Evolutionary conservation across 1,140 invertebrate species (phyloP), one percentile per base, ranked within the genome.

Genomic region (Temnothorax curvispinosus): DNA sequence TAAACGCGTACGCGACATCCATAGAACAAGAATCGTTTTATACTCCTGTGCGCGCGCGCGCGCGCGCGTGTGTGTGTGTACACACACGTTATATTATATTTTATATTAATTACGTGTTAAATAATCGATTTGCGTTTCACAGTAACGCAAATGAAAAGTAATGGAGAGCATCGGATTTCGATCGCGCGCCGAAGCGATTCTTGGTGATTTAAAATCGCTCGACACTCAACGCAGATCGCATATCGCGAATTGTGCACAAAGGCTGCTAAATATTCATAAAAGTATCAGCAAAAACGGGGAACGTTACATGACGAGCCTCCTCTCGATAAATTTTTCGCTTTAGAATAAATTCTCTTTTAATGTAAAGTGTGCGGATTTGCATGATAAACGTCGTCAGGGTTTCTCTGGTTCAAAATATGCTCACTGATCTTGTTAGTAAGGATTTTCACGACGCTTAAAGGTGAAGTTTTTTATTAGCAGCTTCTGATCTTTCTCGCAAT

Each of bases 321-420:
- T 50, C 32, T 27, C 47, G n/a, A 81, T 71, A 75, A 65, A 32
- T 32, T 65, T 81, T 44, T 72, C 2, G 32, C 41, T 44, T 58
- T 60, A 54, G 4, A 69, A n/a, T 78, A 38, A 69, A 62, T 52
- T 71, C 69, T 44, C 6, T n/a, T 56, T 69, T 18, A 58, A 67
- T 27, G 38, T 35, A 71, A 38, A 89, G 84, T 67, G 74, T 11
- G 8, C 71, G 35, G 11, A 89, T 89, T 89, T 89, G 50, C 88
- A 89, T 87, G 71, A 72, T 58, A 89, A 89, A 89, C 75, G 87
- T 76, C 32, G 27, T n/a, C 69, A 60, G 50, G 35, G 32, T 86
- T 86, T 86, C 44, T 65, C 54, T 32, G 60, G 13, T 21, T 86
- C 69, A 38, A 86, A 27, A 47, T 64, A 54, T 15, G 5, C 11